A percentile compares a stretch with the other conserved stretches of the same genome.
These are phyloP conservation scores for Astropecten irregularis DNA, from an alignment of 53 echinoderm and acorn worm species.

Conservation along the genomic window DNA sequence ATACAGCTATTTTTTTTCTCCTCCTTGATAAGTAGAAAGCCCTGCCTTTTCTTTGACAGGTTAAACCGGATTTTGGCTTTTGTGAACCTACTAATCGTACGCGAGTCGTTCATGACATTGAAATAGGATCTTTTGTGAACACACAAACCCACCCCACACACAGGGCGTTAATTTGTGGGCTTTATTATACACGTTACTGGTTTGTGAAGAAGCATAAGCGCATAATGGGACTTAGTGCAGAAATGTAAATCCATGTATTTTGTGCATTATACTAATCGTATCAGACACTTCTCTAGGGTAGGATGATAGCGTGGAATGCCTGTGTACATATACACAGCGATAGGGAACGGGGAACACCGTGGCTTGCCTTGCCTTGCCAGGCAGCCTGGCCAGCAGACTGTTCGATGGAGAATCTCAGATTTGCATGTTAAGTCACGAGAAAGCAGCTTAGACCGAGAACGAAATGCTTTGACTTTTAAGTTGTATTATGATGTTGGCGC, in stretches of 20 bases:
- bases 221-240: constrained; percentile 44
- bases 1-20: background rate
- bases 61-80: constrained; percentile 36
- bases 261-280: constrained; percentile 41
- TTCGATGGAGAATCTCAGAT: constrained; percentile 34
- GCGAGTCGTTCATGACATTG: constrained; percentile 47
- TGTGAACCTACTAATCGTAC: background rate
- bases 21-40: constrained; percentile 4
- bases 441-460: constrained; percentile 47
- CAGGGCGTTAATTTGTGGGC: constrained; percentile 13
- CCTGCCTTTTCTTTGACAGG: constrained; percentile 21
- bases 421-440: constrained; percentile 48
- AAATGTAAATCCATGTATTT: constrained; percentile 52
- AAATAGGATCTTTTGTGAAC: constrained; percentile 38
- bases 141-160: too few species aligned
- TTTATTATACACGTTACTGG: constrained; percentile 34
- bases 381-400: background rate
- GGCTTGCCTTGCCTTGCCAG: too few species aligned
- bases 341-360: background rate
- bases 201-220: constrained; percentile 37
- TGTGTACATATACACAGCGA: constrained; percentile 11
- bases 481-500: constrained; percentile 46
- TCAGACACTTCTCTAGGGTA: constrained; percentile 25
- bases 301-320: background rate
- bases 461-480: constrained; percentile 30